A percentile compares a stretch with the other conserved stretches of the same genome.
These are phyloP conservation scores for Cryptophagus acutangulus DNA, from an alignment of 2,888 invertebrate genomes.

Conservation along the genomic window DNA sequence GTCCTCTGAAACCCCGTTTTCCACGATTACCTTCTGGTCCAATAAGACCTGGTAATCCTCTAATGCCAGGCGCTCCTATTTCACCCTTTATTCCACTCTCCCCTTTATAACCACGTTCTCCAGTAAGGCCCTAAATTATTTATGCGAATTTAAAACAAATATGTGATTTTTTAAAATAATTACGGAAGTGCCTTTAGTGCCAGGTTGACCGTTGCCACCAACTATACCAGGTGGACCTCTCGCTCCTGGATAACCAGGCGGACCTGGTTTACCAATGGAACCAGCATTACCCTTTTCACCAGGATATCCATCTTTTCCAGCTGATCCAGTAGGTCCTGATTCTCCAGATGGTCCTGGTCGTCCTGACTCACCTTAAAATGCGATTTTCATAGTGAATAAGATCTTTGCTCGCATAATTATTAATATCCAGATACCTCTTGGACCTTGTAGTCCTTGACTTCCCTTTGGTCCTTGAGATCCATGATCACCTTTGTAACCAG, in stretches of 20 bases:
- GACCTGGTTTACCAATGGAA: conserved; percentile 64
- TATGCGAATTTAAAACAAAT: conserved; percentile 4
- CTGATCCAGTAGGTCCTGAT: conserved; percentile 65
- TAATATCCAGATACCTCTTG: conserved; percentile 52
- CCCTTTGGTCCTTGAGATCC: conserved; percentile 73
- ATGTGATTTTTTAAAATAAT: conserved; percentile 28
- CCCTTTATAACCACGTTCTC: conserved; percentile 77
- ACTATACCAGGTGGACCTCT: conserved; percentile 70
- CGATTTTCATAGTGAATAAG: conserved; percentile 1
- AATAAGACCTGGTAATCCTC: conserved; percentile 68
- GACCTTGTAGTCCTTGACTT: conserved; percentile 75
- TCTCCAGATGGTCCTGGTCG: conserved; percentile 74
- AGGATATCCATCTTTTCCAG: conserved; percentile 75
- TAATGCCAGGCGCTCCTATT: conserved; percentile 64
- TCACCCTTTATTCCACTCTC: conserved; percentile 75
- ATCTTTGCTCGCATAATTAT: not conserved
- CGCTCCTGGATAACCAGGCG: conserved; percentile 78
- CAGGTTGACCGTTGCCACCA: conserved; percentile 69
- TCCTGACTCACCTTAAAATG: conserved; percentile 60
- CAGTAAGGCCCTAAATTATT: conserved; percentile 60
- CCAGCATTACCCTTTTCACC: conserved; percentile 80
- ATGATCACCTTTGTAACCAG: conserved; percentile 76
- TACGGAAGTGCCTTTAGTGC: conserved; percentile 71
- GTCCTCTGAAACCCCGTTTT: conserved; percentile 72
- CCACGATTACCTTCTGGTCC: conserved; percentile 80